Percentiles rank a stretch among this genome's conserved stretches.
phyloP scores from a whole-genome alignment of 2,888 invertebrate genomes.

The Ectropis crepuscularia region DNA sequence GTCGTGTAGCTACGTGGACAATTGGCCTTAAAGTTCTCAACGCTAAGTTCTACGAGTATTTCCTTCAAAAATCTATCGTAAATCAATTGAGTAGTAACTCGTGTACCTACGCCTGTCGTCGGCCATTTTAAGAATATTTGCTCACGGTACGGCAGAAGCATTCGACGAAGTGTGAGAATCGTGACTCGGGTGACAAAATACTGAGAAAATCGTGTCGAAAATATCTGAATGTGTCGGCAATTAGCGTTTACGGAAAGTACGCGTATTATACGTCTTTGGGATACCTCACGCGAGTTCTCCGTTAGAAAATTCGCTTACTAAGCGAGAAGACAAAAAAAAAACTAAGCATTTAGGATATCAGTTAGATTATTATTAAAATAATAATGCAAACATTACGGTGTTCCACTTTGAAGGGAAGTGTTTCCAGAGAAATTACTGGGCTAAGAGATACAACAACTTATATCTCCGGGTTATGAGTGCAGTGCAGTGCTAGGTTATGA shows the following conservation, averaged over 20 bases:
- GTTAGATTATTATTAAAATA: no score
- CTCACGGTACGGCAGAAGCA: constrained; percentile 1
- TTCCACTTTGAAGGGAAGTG: no score
- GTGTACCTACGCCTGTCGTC: neutral
- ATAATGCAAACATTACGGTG: no score
- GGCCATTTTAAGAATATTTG: constrained; percentile 20
- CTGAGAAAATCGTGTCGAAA: constrained; percentile 5
- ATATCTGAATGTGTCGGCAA: constrained; percentile 10
- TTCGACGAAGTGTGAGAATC: constrained; percentile 15
- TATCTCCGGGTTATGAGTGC: no score
- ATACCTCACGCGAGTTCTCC: neutral
- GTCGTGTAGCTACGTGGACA: no score
- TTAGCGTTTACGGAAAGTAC: constrained; percentile 1
- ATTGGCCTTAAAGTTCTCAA: no score
- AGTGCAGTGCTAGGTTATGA: no score
- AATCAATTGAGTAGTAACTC: neutral
- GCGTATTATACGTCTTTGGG: neutral
- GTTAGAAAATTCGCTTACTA: neutral
- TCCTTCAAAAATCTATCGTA: neutral
- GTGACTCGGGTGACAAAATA: constrained; percentile 18
- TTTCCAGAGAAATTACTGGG: no score
- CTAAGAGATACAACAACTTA: no score
- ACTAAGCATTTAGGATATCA: no score
- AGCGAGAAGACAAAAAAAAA: no score
- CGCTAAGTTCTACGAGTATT: neutral